phyloP scores from a whole-genome alignment of 2,797 vertebrate species.

The Spea hammondii region DNA sequence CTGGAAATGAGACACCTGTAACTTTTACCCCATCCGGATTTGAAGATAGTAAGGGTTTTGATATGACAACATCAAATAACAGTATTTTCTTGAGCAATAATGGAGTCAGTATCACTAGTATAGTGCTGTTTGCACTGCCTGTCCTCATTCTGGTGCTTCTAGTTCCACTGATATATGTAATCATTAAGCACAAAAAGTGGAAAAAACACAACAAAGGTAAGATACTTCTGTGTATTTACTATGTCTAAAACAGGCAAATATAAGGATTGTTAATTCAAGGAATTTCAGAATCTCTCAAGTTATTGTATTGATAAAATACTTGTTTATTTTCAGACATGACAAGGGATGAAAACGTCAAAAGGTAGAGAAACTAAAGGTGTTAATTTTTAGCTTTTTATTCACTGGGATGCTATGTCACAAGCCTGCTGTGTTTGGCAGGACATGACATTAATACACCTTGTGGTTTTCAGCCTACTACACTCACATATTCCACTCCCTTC shows the following conservation, averaged over 20 bases:
- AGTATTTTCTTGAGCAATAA: slow-evolving; percentile 2
- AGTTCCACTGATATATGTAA: slow-evolving; percentile 52
- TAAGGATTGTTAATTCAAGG: too few relatives aligned
- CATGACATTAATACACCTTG: neutral
- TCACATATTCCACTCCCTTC: neutral
- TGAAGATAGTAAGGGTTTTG: neutral
- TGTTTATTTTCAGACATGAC: slow-evolving; percentile 66
- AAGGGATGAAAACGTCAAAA: slow-evolving; percentile 69
- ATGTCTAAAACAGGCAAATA: too few relatives aligned
- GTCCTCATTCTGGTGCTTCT: slow-evolving; percentile 55
- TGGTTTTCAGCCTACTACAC: slow-evolving; percentile 7
- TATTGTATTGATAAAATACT: slow-evolving; percentile 12
- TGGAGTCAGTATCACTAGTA: neutral
- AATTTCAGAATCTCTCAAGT: neutral
- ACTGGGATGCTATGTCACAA: neutral
- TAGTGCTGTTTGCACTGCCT: slow-evolving; percentile 60
- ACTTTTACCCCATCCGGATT: neutral
- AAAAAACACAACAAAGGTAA: slow-evolving; percentile 70
- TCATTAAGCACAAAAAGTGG: slow-evolving; percentile 57
- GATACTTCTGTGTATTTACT: neutral
- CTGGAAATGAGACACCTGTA: neutral
- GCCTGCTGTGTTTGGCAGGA: slow-evolving; percentile 2
- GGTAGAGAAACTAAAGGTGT: slow-evolving; percentile 59
- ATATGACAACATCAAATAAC: neutral
- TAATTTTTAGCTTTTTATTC: neutral